Evolutionary conservation across 2,888 invertebrate species (phyloP), one percentile per base, ranked within the genome.

Genomic region (Nephrotoma flavescens): DNA sequence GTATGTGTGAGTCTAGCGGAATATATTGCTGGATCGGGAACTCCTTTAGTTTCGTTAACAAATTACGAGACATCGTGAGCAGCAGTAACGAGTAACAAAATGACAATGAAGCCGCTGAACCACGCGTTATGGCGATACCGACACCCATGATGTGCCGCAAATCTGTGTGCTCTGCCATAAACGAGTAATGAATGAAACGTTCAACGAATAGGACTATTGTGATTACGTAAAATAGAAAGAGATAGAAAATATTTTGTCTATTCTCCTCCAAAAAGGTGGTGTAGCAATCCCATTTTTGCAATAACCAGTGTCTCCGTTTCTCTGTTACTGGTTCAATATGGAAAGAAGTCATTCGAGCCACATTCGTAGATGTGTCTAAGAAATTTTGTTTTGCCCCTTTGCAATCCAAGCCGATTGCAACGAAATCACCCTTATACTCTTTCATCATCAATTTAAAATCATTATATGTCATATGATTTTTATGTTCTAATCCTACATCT

Each of bases 401-500:
- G 90, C 97, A 98, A 90, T 98, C 98, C 88, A 98, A 92, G 0
- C 98, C 98, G 87, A 98, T 98, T 0, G 98, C 98, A 0, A 98
- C 97, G 90, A 98, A 97, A 90, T 98, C 98, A 0, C 97, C 97
- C 91, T 97, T 97, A 91, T 98, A 98, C 90, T 98, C 98, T 89
- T 96, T 97, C 98, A 98, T 98, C 97, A 98, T 97, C 11, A 97
- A 92, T 90, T 98, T 98, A 89, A 98, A 98, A 90, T 98, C 98
- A 87, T 95, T 95, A 90, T 98, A 98, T 0, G 97, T 97, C 7
- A 98, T 93, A 89, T 96, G 97, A 89, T 97, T 96, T 92, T 97
- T 98, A 89, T 96, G 95, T 91, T 97, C 96, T 5, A 98, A 92
- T 0, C 98, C 98, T 7, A 97, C 97, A 90, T 97, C 97, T 94